phyloP scores from a whole-genome alignment of 2,888 invertebrate species.

The Tanypteryx hageni region DNA sequence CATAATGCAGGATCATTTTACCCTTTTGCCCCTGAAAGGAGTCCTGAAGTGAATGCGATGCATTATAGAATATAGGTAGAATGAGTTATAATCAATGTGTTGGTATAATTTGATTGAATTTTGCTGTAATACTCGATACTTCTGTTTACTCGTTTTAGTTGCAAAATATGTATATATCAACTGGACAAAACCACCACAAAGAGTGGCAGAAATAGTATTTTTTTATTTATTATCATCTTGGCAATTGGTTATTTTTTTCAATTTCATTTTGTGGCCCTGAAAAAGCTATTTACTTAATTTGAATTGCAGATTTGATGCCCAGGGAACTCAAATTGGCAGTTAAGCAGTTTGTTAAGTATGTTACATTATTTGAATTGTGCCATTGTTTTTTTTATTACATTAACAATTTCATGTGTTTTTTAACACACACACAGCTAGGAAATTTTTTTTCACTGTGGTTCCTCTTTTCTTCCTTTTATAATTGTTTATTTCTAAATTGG shows the following conservation, averaged over 20 bases:
- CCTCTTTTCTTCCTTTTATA: too few relatives aligned
- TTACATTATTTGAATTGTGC: too few relatives aligned
- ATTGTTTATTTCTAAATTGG: too few relatives aligned
- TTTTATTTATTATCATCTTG: not conserved
- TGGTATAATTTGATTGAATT: slow-evolving; percentile 6
- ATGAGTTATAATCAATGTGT: not conserved
- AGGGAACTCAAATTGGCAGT: too few relatives aligned
- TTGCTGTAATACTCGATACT: not conserved
- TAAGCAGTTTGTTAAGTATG: too few relatives aligned
- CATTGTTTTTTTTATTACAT: too few relatives aligned
- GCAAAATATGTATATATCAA: not conserved
- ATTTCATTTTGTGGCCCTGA: not conserved
- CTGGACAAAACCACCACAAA: slow-evolving; percentile 40
- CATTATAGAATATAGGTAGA: not conserved
- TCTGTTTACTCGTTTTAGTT: not conserved
- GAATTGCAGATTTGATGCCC: too few relatives aligned
- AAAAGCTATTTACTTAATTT: too few relatives aligned
- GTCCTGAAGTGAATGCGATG: not conserved
- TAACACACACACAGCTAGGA: too few relatives aligned
- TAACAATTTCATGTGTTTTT: too few relatives aligned
- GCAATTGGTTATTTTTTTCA: not conserved
- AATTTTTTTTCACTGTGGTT: too few relatives aligned
- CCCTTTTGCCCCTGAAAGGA: not conserved
- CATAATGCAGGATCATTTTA: not conserved
- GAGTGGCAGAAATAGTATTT: not conserved